Evolutionary conservation across 2,113 vertebrate species (phyloP).

Genomic region (Nansenia antarctica): DNA sequence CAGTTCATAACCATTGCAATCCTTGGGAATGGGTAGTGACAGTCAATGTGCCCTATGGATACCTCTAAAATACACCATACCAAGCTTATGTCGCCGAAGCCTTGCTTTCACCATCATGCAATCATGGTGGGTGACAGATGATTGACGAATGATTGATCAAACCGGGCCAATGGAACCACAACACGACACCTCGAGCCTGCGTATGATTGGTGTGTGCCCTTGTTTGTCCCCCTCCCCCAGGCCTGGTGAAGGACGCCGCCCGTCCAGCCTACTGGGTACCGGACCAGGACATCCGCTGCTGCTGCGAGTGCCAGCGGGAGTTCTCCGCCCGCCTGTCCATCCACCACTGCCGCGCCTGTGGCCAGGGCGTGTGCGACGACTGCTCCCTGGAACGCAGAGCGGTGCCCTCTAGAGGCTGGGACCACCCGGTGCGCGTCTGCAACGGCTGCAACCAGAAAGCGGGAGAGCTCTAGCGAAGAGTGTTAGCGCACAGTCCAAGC

Average conservation of each 20-base stretch:
- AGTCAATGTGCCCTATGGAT: too few relatives aligned
- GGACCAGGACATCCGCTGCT: constrained; percentile 93
- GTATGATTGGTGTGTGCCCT: not conserved
- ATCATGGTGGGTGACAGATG: too few relatives aligned
- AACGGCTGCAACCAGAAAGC: constrained; percentile 92
- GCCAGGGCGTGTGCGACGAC: constrained; percentile 94
- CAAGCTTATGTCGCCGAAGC: too few relatives aligned
- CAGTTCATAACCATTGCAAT: too few relatives aligned
- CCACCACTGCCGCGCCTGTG: constrained; percentile 97
- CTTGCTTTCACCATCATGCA: too few relatives aligned
- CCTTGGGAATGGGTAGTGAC: too few relatives aligned
- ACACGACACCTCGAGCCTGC: too few relatives aligned
- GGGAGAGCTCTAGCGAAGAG: constrained; percentile 88
- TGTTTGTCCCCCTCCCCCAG: constrained; percentile 59
- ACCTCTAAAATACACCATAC: too few relatives aligned
- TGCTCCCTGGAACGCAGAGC: constrained; percentile 90
- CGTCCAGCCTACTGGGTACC: constrained; percentile 97
- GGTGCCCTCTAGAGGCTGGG: constrained; percentile 95
- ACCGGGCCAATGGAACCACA: too few relatives aligned
- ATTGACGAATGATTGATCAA: too few relatives aligned
- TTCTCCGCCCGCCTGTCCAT: constrained; percentile 91
- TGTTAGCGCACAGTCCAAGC: not conserved
- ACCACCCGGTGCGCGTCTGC: constrained; percentile 96
- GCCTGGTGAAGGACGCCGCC: constrained; percentile 93
- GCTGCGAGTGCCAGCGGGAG: constrained; percentile 89